phyloP scores from a whole-genome alignment of 2,888 invertebrate genomes.

The Torymus auratus region DNA sequence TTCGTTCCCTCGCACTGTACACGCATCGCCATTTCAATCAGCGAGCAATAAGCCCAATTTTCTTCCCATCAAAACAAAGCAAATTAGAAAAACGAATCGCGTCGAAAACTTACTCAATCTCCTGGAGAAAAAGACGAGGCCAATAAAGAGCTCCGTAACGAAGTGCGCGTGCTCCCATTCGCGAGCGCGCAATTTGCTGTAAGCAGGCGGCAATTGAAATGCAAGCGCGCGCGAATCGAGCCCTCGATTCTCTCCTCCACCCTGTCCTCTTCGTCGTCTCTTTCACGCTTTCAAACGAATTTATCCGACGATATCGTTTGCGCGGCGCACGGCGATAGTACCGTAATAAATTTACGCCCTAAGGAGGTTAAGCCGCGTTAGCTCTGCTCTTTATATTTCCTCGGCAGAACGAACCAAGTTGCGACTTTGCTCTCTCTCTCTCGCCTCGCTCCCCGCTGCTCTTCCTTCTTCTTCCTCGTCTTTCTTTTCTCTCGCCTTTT shows the following conservation, averaged over 20 bases:
- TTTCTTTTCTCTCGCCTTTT: neutral
- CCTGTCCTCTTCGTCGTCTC: constrained; percentile 56
- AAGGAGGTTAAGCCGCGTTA: constrained; percentile 76
- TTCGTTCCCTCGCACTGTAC: too few species aligned
- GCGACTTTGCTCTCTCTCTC: constrained; percentile 43
- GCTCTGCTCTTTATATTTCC: constrained; percentile 76
- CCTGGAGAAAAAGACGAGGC: constrained; percentile 23
- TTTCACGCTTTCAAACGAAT: constrained; percentile 71
- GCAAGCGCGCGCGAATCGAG: constrained; percentile 63
- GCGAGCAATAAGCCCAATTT: too few species aligned
- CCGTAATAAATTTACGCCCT: constrained; percentile 75
- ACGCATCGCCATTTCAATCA: too few species aligned
- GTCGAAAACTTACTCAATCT: constrained; percentile 48
- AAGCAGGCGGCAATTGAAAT: constrained; percentile 68
- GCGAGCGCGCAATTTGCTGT: constrained; percentile 31
- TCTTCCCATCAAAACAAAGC: neutral
- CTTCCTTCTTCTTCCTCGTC: constrained; percentile 8
- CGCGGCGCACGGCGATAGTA: constrained; percentile 56
- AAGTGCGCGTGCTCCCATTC: constrained; percentile 43
- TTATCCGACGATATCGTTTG: constrained; percentile 74
- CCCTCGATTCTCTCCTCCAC: constrained; percentile 66
- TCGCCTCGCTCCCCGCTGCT: constrained; percentile 8
- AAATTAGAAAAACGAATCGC: neutral
- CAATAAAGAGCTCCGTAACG: constrained; percentile 44
- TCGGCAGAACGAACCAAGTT: constrained; percentile 62